Base-by-base conservation (phyloP, 2,113 vertebrate species). In the Xenopus borealis region DNA sequence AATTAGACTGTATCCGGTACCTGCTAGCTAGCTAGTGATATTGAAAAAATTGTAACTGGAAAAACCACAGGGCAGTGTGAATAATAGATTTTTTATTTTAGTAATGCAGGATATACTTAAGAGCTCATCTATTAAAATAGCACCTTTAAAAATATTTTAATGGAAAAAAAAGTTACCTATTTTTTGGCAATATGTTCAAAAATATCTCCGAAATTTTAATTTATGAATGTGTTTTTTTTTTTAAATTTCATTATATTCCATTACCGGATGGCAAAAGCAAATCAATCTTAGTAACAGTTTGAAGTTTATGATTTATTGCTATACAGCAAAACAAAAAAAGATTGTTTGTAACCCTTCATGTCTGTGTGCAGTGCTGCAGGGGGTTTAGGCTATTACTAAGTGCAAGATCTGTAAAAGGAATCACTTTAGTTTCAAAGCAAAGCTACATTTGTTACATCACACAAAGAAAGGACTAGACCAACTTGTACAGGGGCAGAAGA, bases 361-460 rank as follows among this genome's bases (percentile, higher is more conserved):
- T 78, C 77, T 88, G 82, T 83, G 72, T 81, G 80, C 78, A 75
- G 27, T 82, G 79, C 81, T 89, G 62, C 72, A 57, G 79, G 77
- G 67, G 79, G 57, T 83, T 88, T 86, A 78, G 18, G 80, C 75
- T 83, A 78, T 86, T 85, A 83, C 72, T 72, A 77, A 79, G 84
- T 79, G 79, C 78, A 83, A 83, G 89, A 81, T 79, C 72, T 8
- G 47, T 55, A 66, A 82, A 85, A 75, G 79, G 87, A 85, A 86
- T 87, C 83, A 87, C 83, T 82, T 78, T 79, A 72, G 81, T 87
- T 87, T 86, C 85, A 83, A 82, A 45, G 7, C 78, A 72, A 62
- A 68, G 75, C 76, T 86, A 82, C 82, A 88, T 87, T 78, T 78
- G 81, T 78, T 72, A 83, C 55, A 75, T 71, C 58, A 73, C 82